phyloP scores from a whole-genome alignment of 2,797 vertebrate species.

The Diglossa cyanea region DNA sequence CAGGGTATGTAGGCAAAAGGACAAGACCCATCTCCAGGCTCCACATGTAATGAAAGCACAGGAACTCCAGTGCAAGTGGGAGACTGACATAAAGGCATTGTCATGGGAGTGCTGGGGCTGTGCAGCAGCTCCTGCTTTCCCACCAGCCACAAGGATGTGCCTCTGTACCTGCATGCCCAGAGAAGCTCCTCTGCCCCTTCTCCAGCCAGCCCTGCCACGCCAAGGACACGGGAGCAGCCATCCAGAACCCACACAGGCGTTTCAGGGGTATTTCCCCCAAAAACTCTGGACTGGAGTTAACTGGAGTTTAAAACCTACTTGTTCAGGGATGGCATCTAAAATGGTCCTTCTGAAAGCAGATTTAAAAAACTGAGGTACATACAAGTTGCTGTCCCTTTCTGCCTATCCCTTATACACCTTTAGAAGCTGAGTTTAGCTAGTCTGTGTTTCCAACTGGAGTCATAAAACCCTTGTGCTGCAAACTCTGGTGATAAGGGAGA shows the following conservation, averaged over 20 bases:
- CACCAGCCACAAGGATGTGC: background rate
- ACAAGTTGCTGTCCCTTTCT: background rate
- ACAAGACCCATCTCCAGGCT: background rate
- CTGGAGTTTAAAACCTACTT: background rate
- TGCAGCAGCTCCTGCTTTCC: accelerated
- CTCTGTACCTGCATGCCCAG: accelerated
- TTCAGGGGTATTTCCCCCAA: background rate
- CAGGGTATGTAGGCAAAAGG: background rate
- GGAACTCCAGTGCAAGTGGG: accelerated
- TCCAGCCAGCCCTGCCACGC: background rate
- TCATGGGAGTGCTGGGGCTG: background rate
- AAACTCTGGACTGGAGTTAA: background rate
- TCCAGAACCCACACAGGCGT: background rate
- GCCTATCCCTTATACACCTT: background rate
- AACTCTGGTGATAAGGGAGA: background rate
- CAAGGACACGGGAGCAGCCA: no score
- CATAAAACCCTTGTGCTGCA: background rate
- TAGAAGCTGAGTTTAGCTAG: background rate
- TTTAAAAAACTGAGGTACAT: background rate
- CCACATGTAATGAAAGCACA: background rate
- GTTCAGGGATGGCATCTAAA: background rate
- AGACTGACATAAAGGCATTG: background rate
- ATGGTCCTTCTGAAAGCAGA: background rate
- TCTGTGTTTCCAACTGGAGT: background rate
- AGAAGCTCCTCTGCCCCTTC: background rate